Percentiles rank a stretch among this genome's conserved stretches.
Evolutionary conservation across 2,113 vertebrate species (phyloP).

Genomic region (Riparia riparia): DNA sequence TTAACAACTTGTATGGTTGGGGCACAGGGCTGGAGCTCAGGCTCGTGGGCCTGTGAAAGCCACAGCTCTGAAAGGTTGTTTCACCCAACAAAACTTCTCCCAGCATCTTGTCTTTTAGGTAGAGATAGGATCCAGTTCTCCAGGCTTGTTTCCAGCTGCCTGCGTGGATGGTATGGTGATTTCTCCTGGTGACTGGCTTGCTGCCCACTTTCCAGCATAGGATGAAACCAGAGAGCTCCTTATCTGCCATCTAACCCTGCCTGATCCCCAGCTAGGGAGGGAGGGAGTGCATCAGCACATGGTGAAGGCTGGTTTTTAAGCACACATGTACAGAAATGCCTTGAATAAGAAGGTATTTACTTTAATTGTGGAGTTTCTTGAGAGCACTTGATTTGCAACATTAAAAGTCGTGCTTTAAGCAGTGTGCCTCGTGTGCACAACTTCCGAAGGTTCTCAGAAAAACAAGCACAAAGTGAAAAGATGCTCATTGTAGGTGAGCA

Average conservation of each 20-base stretch:
- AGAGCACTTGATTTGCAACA: background rate
- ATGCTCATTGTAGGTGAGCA: background rate
- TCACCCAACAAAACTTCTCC: background rate
- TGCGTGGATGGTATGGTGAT: background rate
- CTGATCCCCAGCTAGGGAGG: background rate
- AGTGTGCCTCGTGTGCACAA: background rate
- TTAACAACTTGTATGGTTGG: background rate
- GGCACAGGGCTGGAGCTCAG: background rate
- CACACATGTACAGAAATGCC: background rate
- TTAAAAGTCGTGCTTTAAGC: background rate
- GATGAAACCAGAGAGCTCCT: background rate
- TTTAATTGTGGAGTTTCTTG: background rate
- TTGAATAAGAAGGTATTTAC: background rate
- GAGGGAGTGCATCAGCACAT: background rate
- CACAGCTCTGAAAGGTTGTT: background rate
- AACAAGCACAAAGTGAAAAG: background rate
- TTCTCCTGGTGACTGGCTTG: background rate
- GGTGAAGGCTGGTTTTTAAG: background rate
- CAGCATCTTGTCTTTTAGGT: background rate
- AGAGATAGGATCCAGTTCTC: background rate
- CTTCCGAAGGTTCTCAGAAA: background rate
- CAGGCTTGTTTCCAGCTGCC: background rate
- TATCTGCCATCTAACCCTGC: background rate
- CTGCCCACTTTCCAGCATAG: background rate
- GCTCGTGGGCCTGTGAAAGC: background rate